phyloP scores from a whole-genome alignment of 2,113 vertebrate genomes.

The Prochilodus magdalenae region DNA sequence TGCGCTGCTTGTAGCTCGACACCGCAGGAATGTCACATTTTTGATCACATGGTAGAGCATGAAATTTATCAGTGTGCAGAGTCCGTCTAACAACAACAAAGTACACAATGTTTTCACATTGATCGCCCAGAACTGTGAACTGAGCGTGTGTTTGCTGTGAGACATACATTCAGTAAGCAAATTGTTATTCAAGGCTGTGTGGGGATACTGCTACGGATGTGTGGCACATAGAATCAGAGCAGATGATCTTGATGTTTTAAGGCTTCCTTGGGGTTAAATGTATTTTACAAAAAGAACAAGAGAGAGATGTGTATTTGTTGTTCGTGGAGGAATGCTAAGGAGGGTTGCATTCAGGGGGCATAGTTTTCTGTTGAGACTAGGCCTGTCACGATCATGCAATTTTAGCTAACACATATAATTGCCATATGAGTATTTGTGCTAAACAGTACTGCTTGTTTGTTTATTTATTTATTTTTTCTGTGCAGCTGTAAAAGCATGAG shows the following conservation, averaged over 20 bases:
- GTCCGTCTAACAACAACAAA: conserved; percentile 86
- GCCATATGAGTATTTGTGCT: too few relatives aligned
- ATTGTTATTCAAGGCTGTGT: conserved; percentile 88
- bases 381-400: too few relatives aligned
- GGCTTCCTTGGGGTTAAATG: not conserved
- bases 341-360: not conserved
- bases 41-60: conserved; percentile 91
- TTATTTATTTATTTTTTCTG: too few relatives aligned
- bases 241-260: conserved; percentile 64
- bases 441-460: too few relatives aligned
- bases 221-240: conserved; percentile 76
- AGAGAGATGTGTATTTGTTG: not conserved
- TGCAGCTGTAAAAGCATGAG: too few relatives aligned
- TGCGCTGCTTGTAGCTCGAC: conserved; percentile 77
- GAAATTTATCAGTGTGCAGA: conserved; percentile 91
- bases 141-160: conserved; percentile 78
- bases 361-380: too few relatives aligned
- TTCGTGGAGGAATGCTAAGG: not conserved
- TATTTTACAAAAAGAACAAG: not conserved
- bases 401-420: too few relatives aligned
- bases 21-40: conserved; percentile 90
- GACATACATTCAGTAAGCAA: conserved; percentile 86
- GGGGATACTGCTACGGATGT: conserved; percentile 76
- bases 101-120: conserved; percentile 75
- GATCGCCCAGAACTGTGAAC: conserved; percentile 79